These are phyloP conservation scores for Drosophila tropicalis DNA, from an alignment of 1,140 invertebrate species.

Conservation along the genomic window DNA sequence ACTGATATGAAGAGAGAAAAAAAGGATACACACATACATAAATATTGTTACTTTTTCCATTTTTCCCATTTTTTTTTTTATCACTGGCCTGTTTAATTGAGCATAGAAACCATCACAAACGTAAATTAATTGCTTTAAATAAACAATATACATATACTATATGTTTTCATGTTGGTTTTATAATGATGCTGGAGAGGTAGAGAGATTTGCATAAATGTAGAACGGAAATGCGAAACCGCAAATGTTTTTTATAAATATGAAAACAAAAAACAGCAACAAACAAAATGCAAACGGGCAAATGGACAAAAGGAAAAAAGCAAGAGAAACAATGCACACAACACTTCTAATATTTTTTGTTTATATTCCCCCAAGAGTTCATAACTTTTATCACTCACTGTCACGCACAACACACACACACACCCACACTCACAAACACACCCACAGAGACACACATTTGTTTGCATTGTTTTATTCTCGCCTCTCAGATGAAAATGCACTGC, in stretches of 20 bases:
- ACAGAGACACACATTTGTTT: conserved; percentile 30
- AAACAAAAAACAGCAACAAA: not conserved
- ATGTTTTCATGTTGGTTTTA: not conserved
- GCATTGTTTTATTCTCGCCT: conserved; percentile 48
- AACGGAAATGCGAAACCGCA: conserved; percentile 38
- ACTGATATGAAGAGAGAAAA: not conserved
- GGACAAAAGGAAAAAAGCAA: conserved; percentile 22
- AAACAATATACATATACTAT: conserved; percentile 24
- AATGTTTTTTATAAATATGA: conserved; percentile 46
- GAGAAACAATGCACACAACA: conserved; percentile 28
- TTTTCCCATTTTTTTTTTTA: conserved; percentile 18
- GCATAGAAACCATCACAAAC: conserved; percentile 41
- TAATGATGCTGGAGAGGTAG: not conserved
- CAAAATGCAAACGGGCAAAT: not conserved
- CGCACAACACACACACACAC: conserved; percentile 31
- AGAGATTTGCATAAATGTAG: conserved; percentile 24
- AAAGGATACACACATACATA: conserved; percentile 3
- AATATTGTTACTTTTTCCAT: conserved; percentile 16
- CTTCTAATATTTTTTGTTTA: conserved; percentile 44
- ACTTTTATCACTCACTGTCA: conserved; percentile 77
- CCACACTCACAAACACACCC: conserved; percentile 13
- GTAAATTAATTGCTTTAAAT: conserved; percentile 56
- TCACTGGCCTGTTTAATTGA: conserved; percentile 40
- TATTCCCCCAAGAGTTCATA: conserved; percentile 65
- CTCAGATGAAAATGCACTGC: conserved; percentile 55